A percentile compares a stretch with the other conserved stretches of the same genome.
Conservation (phyloP, 2,113 vertebrate genomes). For the Eonycteris spelaea region DNA sequence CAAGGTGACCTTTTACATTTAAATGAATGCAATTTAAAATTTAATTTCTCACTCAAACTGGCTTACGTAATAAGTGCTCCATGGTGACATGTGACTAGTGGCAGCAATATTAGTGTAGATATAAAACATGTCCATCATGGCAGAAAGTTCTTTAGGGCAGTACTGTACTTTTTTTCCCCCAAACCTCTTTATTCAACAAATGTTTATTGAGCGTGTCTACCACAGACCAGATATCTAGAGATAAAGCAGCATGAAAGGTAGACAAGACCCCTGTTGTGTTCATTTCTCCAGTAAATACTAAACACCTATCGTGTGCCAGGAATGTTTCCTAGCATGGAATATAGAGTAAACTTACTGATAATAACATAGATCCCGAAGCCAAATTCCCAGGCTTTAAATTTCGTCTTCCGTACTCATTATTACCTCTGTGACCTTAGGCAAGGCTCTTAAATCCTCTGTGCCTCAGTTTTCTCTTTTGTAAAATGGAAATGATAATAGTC, state of each 20-base stretch:
- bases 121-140: rapidly evolving
- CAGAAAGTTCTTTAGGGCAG: neutral
- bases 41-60: neutral
- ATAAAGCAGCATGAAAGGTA: neutral
- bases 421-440: neutral
- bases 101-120: neutral
- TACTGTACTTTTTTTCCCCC: neutral
- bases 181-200: neutral
- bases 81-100: neutral
- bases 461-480: neutral
- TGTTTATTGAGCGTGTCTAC: neutral
- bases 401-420: neutral
- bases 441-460: neutral
- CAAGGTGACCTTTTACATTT: neutral
- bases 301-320: neutral
- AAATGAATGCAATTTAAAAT: neutral
- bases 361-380: neutral
- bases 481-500: neutral
- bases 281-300: neutral
- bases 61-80: neutral
- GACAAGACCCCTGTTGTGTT: neutral
- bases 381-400: neutral
- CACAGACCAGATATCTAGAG: neutral
- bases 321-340: neutral
- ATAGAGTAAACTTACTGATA: neutral